A percentile compares a stretch with the other conserved stretches of the same genome.
Conservation (phyloP, 2,888 invertebrate species). For the Lepeophtheirus nordmannii region DNA sequence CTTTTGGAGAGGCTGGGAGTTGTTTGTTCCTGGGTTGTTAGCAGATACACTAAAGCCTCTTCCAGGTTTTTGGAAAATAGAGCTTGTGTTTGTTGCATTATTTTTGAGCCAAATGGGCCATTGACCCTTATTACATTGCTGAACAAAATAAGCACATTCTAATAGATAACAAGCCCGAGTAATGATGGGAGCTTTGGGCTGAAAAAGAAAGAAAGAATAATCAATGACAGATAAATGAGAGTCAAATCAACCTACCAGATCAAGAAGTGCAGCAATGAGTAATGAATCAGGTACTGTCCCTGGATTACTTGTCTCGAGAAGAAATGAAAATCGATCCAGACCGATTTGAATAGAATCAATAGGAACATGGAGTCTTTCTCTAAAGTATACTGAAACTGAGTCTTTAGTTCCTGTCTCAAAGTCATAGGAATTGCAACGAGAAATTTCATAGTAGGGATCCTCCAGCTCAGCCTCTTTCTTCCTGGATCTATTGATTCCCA, state of each 20-base stretch:
- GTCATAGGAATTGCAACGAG: conserved; percentile 62
- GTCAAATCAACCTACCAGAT: conserved; percentile 51
- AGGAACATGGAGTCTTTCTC: conserved; percentile 69
- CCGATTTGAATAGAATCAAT: conserved; percentile 65
- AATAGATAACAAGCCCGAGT: conserved; percentile 76
- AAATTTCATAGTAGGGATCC: conserved; percentile 13
- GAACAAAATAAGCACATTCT: conserved; percentile 91
- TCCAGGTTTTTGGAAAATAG: background rate
- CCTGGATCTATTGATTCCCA: conserved; percentile 10
- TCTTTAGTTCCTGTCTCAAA: conserved; percentile 56
- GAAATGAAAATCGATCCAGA: conserved; percentile 70
- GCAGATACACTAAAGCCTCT: background rate
- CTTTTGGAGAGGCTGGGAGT: conserved; percentile 40
- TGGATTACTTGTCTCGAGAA: conserved; percentile 86
- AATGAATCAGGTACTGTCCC: conserved; percentile 93
- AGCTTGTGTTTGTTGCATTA: conserved; percentile 42
- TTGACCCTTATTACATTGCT: conserved; percentile 90
- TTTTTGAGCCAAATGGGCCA: conserved; percentile 98
- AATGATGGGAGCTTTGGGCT: conserved; percentile 86
- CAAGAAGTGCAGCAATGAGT: conserved; percentile 77
- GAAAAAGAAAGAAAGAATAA: conserved; percentile 30
- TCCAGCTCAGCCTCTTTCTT: conserved; percentile 13
- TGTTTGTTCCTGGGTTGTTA: background rate
- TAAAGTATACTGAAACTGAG: conserved; percentile 70
- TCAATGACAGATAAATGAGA: background rate